A percentile compares a stretch with the other conserved stretches of the same genome.
phyloP scores from a whole-genome alignment of 1,140 invertebrate genomes.

The Plectrocnemia conspersa region DNA sequence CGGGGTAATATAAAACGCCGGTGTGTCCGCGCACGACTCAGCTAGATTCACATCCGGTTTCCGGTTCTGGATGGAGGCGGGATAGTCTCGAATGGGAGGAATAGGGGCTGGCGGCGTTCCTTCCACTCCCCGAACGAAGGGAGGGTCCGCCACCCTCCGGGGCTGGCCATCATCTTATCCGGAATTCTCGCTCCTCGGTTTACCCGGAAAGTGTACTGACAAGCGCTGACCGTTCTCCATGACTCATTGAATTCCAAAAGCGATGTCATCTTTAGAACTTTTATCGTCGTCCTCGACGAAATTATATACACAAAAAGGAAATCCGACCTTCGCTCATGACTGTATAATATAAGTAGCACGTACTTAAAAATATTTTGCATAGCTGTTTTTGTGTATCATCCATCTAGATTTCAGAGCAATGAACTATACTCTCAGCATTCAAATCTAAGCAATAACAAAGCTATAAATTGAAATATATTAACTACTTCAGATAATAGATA shows the following conservation, averaged over 20 bases:
- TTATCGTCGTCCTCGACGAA: too few relatives aligned
- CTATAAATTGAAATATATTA: too few relatives aligned
- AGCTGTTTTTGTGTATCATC: too few relatives aligned
- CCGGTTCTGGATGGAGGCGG: constrained; percentile 19
- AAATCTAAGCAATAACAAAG: too few relatives aligned
- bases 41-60: constrained; percentile 35
- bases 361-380: too few relatives aligned
- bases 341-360: too few relatives aligned
- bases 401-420: too few relatives aligned
- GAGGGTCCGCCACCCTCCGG: constrained; percentile 6
- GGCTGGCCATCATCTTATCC: constrained; percentile 24
- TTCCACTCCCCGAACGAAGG: neutral
- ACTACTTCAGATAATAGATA: too few relatives aligned
- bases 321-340: too few relatives aligned
- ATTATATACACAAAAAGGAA: too few relatives aligned
- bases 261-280: neutral
- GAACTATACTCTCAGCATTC: too few relatives aligned
- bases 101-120: constrained; percentile 4
- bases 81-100: constrained; percentile 1
- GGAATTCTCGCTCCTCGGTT: constrained; percentile 8
- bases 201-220: constrained; percentile 23
- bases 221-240: constrained; percentile 26
- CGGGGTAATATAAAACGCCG: constrained; percentile 32
- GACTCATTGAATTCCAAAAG: constrained; percentile 21
- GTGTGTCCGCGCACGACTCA: constrained; percentile 32